Conservation (phyloP, 1,140 invertebrate species). For the Drosophila busckii region DNA sequence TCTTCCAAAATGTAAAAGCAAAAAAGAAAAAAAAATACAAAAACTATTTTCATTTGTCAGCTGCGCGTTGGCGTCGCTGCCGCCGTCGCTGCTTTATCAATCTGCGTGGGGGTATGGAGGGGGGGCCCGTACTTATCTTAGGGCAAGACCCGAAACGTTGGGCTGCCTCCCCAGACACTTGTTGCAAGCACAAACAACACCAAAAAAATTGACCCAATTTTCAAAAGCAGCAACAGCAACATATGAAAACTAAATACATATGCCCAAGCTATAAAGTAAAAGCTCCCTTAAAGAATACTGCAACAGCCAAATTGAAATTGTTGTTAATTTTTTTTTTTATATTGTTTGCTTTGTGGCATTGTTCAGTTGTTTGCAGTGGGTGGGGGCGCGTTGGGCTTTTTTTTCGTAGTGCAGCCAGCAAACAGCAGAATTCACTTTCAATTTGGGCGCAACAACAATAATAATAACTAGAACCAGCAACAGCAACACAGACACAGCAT, state of each 20-base stretch:
- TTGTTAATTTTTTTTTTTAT: slow-evolving; percentile 55
- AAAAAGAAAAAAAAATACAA: slow-evolving; percentile 17
- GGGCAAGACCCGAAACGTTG: slow-evolving; percentile 67
- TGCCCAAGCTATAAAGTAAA: slow-evolving; percentile 61
- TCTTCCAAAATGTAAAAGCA: slow-evolving; percentile 43
- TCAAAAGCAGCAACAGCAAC: slow-evolving; percentile 16
- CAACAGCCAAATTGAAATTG: slow-evolving; percentile 59
- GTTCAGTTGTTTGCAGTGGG: slow-evolving; percentile 61
- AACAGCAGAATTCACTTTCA: slow-evolving; percentile 70
- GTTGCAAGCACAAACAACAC: slow-evolving; percentile 65
- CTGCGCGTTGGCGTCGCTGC: slow-evolving; percentile 60
- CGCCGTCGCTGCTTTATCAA: slow-evolving; percentile 61
- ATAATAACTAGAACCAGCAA: slow-evolving; percentile 19
- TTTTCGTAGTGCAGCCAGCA: slow-evolving; percentile 34
- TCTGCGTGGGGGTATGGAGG: slow-evolving; percentile 6
- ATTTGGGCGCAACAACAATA: slow-evolving; percentile 59
- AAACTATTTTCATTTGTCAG: slow-evolving; percentile 70
- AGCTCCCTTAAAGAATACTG: slow-evolving; percentile 39
- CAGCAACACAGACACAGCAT: slow-evolving; percentile 16
- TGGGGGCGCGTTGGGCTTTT: background rate
- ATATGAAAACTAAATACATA: slow-evolving; percentile 52
- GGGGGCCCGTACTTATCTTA: slow-evolving; percentile 56
- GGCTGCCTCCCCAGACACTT: slow-evolving; percentile 60
- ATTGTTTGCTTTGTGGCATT: slow-evolving; percentile 63
- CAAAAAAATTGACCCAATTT: slow-evolving; percentile 67